These are phyloP conservation scores for Noctua comes DNA, from an alignment of 2,888 invertebrate species.

Conservation along the genomic window DNA sequence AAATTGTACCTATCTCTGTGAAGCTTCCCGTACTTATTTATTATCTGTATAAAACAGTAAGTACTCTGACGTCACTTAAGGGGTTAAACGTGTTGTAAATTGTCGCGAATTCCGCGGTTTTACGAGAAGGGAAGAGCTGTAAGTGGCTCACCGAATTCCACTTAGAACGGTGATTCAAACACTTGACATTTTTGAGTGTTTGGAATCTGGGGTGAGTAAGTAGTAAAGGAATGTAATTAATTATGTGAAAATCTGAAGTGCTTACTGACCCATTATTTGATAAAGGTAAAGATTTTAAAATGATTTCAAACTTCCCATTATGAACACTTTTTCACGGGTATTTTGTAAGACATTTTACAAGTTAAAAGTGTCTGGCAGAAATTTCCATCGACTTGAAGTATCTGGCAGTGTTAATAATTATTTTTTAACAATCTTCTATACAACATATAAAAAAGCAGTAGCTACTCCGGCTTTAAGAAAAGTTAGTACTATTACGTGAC, in stretches of 20 bases:
- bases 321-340: background rate
- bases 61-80: constrained; percentile 53
- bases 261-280: background rate
- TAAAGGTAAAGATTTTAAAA: background rate
- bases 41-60: constrained; percentile 48
- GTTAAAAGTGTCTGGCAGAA: no score
- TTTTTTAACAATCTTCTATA: no score
- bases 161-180: constrained; percentile 50
- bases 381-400: no score
- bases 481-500: no score
- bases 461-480: no score
- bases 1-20: background rate
- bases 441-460: no score
- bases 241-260: background rate
- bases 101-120: constrained; percentile 62
- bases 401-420: no score
- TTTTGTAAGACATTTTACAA: no score
- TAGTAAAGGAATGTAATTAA: constrained; percentile 19
- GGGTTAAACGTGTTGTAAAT: constrained; percentile 61
- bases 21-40: constrained; percentile 5
- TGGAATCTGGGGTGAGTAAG: constrained; percentile 18
- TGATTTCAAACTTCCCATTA: background rate
- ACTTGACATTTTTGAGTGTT: constrained; percentile 42
- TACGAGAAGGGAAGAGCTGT: constrained; percentile 55
- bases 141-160: constrained; percentile 66